These are phyloP conservation scores for Diabrotica virgifera DNA, from an alignment of 1,140 invertebrate species.

Conservation along the genomic window DNA sequence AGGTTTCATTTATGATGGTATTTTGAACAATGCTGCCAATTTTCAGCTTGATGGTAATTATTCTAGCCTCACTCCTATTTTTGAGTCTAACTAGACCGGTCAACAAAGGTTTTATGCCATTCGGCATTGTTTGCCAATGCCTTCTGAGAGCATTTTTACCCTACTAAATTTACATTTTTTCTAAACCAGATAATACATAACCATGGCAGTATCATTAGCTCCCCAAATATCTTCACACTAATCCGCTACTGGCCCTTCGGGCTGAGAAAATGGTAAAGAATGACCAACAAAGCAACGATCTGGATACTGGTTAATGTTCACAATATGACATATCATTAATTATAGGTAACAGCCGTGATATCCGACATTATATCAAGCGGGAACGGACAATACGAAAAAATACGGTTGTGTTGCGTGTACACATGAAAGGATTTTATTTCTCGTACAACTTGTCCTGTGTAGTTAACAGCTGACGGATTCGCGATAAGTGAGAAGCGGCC, in stretches of 20 bases:
- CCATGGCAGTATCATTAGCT: background rate
- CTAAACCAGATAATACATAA: background rate
- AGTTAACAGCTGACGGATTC: background rate
- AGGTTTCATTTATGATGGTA: no score
- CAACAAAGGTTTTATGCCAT: no score
- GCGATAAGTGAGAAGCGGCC: background rate
- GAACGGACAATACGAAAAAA: conserved; percentile 1
- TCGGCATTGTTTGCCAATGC: no score
- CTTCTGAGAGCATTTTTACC: no score
- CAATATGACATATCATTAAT: conserved; percentile 11
- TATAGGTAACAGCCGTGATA: conserved; percentile 7
- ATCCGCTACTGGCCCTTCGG: background rate
- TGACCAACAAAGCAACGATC: background rate
- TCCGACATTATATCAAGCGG: conserved; percentile 8
- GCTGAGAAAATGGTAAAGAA: background rate
- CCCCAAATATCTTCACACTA: background rate
- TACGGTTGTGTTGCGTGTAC: conserved; percentile 7
- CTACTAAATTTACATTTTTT: background rate
- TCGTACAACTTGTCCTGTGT: background rate
- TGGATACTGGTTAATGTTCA: conserved; percentile 8
- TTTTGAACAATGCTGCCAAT: no score
- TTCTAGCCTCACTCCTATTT: no score
- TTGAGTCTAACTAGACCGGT: no score
- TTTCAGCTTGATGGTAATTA: no score
- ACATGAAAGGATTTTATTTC: conserved; percentile 3